Percentiles rank a stretch among this genome's conserved stretches.
These are phyloP conservation scores for Idaea biselata DNA, from an alignment of 2,888 invertebrate species.

Conservation along the genomic window DNA sequence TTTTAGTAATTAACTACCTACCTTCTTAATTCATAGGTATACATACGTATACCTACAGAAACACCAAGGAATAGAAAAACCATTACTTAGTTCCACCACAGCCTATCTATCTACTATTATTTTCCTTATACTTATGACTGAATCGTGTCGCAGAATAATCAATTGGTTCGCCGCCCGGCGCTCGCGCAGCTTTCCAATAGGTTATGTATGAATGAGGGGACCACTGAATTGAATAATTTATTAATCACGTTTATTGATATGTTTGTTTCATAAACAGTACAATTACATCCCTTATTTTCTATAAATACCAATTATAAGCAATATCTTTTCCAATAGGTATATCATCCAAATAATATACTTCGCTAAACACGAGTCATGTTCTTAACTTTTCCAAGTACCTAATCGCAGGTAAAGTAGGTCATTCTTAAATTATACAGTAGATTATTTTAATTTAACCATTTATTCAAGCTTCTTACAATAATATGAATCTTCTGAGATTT, in stretches of 20 bases:
- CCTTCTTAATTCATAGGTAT: too few species aligned
- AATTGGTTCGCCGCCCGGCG: too few species aligned
- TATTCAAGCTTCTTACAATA: slow-evolving; percentile 21
- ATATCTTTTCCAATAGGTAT: slow-evolving; percentile 4
- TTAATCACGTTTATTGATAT: slow-evolving; percentile 32
- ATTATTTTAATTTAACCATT: slow-evolving; percentile 20
- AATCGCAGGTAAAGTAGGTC: slow-evolving; percentile 2
- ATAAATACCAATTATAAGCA: slow-evolving; percentile 2
- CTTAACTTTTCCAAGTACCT: background rate
- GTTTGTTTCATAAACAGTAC: slow-evolving; percentile 29
- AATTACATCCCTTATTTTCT: slow-evolving; percentile 19
- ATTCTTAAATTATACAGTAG: slow-evolving; percentile 25
- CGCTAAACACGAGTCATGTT: background rate
- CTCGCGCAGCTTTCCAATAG: background rate
- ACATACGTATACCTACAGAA: too few species aligned
- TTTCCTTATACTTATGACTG: too few species aligned
- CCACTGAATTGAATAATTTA: slow-evolving; percentile 8
- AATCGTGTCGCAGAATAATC: too few species aligned
- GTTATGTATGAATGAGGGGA: background rate
- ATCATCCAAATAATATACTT: background rate
- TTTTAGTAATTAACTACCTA: too few species aligned
- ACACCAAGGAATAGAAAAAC: too few species aligned
- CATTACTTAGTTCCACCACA: too few species aligned
- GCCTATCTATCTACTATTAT: too few species aligned
- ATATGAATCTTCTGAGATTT: slow-evolving; percentile 2